phyloP scores from a whole-genome alignment of 2,888 invertebrate species.

The Dasysyrphus tricinctus region DNA sequence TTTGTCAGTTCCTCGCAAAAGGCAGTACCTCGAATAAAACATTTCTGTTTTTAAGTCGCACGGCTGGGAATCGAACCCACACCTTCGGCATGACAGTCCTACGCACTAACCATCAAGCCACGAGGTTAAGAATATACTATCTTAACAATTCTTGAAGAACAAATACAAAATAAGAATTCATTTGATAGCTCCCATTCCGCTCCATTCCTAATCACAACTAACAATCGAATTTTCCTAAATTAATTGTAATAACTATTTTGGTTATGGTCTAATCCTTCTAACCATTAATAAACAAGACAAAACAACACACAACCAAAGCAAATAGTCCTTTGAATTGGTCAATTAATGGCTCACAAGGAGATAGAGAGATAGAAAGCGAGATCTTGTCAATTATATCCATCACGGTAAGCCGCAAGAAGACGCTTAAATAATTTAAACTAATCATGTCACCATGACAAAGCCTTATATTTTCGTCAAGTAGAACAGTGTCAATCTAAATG shows the following conservation, averaged over 20 bases:
- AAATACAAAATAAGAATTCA: no score
- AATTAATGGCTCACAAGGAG: conserved; percentile 45
- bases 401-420: conserved; percentile 29
- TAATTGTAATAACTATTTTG: not conserved
- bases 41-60: no score
- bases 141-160: no score
- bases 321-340: conserved; percentile 53
- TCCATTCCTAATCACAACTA: not conserved
- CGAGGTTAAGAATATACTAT: no score
- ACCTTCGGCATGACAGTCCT: no score
- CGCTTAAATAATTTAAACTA: conserved; percentile 42
- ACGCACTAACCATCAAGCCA: no score
- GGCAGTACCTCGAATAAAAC: no score
- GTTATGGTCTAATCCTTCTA: not conserved
- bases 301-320: not conserved
- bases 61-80: no score
- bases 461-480: conserved; percentile 47
- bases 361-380: not conserved
- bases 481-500: not conserved
- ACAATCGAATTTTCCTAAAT: not conserved
- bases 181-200: no score
- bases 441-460: conserved; percentile 55
- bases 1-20: no score
- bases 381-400: conserved; percentile 31
- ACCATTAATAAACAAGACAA: not conserved